Evolutionary conservation across 2,888 invertebrate genomes (phyloP).

Genomic region (Phlogophora meticulosa): DNA sequence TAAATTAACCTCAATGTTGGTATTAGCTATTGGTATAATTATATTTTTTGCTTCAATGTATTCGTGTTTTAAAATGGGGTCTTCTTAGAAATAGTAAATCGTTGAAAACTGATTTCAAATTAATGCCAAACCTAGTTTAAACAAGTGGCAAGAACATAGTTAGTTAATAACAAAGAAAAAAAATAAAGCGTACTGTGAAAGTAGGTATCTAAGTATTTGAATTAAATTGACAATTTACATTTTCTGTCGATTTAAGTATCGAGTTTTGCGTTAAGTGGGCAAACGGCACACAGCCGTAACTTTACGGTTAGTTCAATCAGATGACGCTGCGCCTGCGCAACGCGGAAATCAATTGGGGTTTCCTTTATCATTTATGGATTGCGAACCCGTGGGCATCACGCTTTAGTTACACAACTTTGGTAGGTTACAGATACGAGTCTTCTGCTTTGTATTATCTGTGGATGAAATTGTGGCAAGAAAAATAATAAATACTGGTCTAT

Average conservation of each 20-base stretch:
- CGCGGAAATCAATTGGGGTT: constrained; percentile 85
- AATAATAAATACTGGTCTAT: too few species aligned
- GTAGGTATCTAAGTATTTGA: constrained; percentile 18
- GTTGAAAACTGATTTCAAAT: not conserved
- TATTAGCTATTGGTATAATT: constrained; percentile 12
- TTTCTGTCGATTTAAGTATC: constrained; percentile 28
- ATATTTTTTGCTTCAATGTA: constrained; percentile 10
- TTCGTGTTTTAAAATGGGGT: constrained; percentile 31
- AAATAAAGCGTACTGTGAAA: constrained; percentile 22
- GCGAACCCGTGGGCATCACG: constrained; percentile 80
- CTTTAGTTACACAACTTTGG: constrained; percentile 51
- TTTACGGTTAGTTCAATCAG: constrained; percentile 81
- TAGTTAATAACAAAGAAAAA: constrained; percentile 35
- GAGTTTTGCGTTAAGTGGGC: constrained; percentile 51
- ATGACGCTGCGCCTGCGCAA: constrained; percentile 78
- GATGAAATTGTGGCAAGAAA: not conserved
- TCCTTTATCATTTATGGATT: constrained; percentile 75
- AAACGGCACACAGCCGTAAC: constrained; percentile 69
- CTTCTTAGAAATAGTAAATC: constrained; percentile 22
- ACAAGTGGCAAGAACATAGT: constrained; percentile 9
- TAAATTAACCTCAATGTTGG: constrained; percentile 31
- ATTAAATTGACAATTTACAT: constrained; percentile 33
- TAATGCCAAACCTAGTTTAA: constrained; percentile 20
- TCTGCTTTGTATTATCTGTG: not conserved
- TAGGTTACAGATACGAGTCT: constrained; percentile 21